Percentiles rank a stretch among this genome's conserved stretches.
phyloP scores from a whole-genome alignment of 2,888 invertebrate species.

The Platypus cylindrus region DNA sequence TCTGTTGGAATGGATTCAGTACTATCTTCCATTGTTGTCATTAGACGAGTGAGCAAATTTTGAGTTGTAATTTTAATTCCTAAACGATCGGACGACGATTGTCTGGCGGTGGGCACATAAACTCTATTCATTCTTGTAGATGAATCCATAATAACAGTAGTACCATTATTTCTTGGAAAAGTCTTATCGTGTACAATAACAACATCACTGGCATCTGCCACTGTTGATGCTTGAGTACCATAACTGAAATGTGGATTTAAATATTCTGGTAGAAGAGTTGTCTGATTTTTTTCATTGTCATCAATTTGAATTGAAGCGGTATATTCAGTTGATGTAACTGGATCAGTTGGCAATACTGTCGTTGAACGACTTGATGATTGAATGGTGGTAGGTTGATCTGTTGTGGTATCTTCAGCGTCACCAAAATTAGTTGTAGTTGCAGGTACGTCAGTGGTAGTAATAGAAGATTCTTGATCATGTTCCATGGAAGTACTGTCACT shows the following conservation, averaged over 20 bases:
- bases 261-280: slow-evolving; percentile 25
- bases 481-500: slow-evolving; percentile 10
- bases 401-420: slow-evolving; percentile 3
- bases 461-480: not conserved
- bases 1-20: slow-evolving; percentile 33
- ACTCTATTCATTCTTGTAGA: no score
- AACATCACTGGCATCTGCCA: slow-evolving; percentile 2
- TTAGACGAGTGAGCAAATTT: no score
- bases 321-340: slow-evolving; percentile 12
- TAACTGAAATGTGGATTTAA: slow-evolving; percentile 29
- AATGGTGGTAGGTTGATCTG: slow-evolving; percentile 6
- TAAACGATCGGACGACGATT: no score
- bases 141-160: not conserved
- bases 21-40: slow-evolving; percentile 26
- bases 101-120: no score
- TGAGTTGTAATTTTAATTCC: no score
- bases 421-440: slow-evolving; percentile 4
- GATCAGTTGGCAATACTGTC: not conserved
- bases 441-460: slow-evolving; percentile 8
- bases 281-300: slow-evolving; percentile 24
- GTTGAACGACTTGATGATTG: not conserved
- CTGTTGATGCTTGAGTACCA: slow-evolving; percentile 8
- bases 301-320: slow-evolving; percentile 18
- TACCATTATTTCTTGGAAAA: not conserved
- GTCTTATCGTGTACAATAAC: slow-evolving; percentile 1